phyloP scores from a whole-genome alignment of 1,140 invertebrate genomes.

The Cheumatopsyche charites region DNA sequence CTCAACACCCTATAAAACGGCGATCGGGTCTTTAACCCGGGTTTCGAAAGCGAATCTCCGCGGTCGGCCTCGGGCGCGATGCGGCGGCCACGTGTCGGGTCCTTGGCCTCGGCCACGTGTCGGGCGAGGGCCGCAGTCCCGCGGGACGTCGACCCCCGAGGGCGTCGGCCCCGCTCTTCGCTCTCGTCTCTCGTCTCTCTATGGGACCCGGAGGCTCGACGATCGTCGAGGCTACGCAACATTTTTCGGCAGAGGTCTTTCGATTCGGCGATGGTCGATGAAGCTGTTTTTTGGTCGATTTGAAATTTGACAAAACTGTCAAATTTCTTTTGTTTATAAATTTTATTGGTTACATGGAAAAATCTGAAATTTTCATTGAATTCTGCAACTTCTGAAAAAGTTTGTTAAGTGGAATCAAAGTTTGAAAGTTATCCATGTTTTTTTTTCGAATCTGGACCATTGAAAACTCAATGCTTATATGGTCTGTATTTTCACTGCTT shows the following conservation, averaged over 20 bases:
- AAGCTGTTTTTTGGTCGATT: background rate
- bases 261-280: conserved; percentile 1
- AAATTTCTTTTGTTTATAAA: no score
- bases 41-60: background rate
- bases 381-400: no score
- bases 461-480: no score
- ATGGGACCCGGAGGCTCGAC: background rate
- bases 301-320: no score
- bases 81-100: conserved; percentile 42
- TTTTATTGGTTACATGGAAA: no score
- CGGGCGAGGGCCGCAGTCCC: conserved; percentile 42
- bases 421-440: no score
- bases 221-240: background rate
- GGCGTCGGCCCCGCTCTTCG: conserved; percentile 26
- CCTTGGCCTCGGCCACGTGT: conserved; percentile 46
- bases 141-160: background rate
- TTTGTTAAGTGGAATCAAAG: no score
- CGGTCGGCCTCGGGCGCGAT: background rate
- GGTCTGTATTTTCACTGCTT: no score
- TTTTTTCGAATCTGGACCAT: no score
- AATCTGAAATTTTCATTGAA: no score
- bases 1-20: no score
- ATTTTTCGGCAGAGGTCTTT: conserved; percentile 2
- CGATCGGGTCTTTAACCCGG: no score
- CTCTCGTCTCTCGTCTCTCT: background rate